These are phyloP conservation scores for Sarcophilus harrisii DNA, from an alignment of 2,797 vertebrate genomes.

Conservation along the genomic window DNA sequence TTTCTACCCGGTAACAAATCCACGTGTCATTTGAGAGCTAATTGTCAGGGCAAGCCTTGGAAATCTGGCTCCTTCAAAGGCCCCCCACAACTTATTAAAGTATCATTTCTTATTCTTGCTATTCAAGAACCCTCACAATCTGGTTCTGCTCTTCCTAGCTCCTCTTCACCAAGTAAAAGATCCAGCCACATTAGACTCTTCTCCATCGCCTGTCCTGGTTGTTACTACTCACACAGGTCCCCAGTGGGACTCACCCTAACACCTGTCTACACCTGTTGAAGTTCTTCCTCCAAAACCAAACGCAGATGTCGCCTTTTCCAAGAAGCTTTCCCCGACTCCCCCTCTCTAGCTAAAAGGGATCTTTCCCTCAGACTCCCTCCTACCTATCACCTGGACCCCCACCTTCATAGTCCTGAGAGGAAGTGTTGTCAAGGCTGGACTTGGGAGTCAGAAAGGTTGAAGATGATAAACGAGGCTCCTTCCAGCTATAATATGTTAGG, in stretches of 20 bases:
- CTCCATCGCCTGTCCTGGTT: neutral
- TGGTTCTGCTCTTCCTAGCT: neutral
- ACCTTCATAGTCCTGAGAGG: neutral
- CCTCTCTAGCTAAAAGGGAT: neutral
- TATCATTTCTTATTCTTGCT: neutral
- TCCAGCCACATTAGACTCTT: neutral
- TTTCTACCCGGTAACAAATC: neutral
- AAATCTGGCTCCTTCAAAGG: neutral
- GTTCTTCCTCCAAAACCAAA: neutral
- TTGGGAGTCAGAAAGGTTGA: neutral
- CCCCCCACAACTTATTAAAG: neutral
- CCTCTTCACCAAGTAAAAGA: neutral
- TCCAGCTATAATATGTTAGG: neutral
- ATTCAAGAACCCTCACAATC: neutral
- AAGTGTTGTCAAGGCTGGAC: neutral
- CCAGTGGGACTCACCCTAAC: neutral
- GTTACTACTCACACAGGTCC: neutral
- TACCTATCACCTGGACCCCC: neutral
- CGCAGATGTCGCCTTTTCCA: neutral
- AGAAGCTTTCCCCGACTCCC: neutral
- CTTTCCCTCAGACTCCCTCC: neutral
- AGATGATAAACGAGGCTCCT: neutral
- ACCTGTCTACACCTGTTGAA: neutral
- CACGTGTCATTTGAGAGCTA: neutral
- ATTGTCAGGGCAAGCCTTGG: neutral